Conservation (phyloP, 2,888 invertebrate genomes). For the Gari tellinella region DNA sequence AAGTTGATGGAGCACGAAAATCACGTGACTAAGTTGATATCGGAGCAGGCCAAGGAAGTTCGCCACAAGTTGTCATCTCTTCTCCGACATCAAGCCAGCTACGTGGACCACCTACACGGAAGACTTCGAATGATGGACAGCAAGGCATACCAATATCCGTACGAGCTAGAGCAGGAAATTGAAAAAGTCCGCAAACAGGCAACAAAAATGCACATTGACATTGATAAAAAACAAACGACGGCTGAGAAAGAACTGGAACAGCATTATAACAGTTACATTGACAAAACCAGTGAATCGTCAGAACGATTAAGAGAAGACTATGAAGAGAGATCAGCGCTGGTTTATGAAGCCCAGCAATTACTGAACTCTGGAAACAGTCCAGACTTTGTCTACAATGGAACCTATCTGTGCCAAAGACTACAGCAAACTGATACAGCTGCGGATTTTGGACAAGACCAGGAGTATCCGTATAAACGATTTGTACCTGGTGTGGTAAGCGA, state of each 20-base stretch:
- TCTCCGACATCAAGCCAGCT: constrained; percentile 34
- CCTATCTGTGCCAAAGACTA: constrained; percentile 20
- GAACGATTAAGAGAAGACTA: constrained; percentile 28
- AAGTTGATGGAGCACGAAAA: constrained; percentile 46
- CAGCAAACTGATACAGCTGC: constrained; percentile 16
- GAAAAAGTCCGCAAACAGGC: constrained; percentile 38
- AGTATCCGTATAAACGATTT: constrained; percentile 17
- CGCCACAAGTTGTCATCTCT: constrained; percentile 27
- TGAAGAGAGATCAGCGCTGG: constrained; percentile 14
- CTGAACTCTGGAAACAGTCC: constrained; percentile 39
- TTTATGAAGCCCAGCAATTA: constrained; percentile 31
- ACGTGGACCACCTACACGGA: constrained; percentile 34
- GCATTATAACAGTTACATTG: constrained; percentile 35
- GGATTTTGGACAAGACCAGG: not conserved
- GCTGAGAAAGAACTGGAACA: constrained; percentile 33
- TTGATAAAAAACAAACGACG: constrained; percentile 32
- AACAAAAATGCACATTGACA: constrained; percentile 39
- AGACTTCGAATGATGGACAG: constrained; percentile 19
- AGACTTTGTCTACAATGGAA: constrained; percentile 26
- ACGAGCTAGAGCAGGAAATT: constrained; percentile 38
- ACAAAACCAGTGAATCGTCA: constrained; percentile 1
- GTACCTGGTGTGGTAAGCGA: constrained; percentile 14
- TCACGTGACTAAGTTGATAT: constrained; percentile 50
- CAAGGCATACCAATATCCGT: constrained; percentile 30
- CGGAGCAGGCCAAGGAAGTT: constrained; percentile 43